These are phyloP conservation scores for Trichosurus vulpecula DNA, from an alignment of 2,797 vertebrate genomes.

Conservation along the genomic window DNA sequence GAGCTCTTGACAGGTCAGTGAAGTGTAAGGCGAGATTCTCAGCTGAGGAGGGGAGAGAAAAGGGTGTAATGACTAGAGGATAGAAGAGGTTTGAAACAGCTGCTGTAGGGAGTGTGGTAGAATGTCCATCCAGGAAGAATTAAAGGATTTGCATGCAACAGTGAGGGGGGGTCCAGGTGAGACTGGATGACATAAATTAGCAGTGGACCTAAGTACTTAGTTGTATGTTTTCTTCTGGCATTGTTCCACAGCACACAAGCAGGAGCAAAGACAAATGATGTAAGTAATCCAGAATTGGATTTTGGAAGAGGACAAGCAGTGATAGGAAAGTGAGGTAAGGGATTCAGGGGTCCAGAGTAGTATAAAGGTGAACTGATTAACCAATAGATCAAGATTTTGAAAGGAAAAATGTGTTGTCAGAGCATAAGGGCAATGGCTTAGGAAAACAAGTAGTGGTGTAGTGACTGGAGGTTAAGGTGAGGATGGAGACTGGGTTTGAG, in stretches of 20 bases:
- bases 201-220: not conserved
- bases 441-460: not conserved
- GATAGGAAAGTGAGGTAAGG: not conserved
- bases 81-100: not conserved
- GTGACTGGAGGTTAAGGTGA: not conserved
- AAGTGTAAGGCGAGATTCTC: not conserved
- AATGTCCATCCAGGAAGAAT: not conserved
- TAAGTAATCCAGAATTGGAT: not conserved
- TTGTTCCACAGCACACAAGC: not conserved
- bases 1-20: not conserved
- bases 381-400: not conserved
- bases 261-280: not conserved
- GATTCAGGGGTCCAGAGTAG: not conserved
- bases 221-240: not conserved
- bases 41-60: not conserved
- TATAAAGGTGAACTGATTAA: not conserved
- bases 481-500: not conserved
- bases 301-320: not conserved
- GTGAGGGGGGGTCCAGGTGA: not conserved
- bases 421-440: not conserved
- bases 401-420: not conserved
- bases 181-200: not conserved
- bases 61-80: not conserved
- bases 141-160: not conserved
- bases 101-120: not conserved